phyloP scores from a whole-genome alignment of 2,113 vertebrate genomes.

The Neolamprologus longior region DNA sequence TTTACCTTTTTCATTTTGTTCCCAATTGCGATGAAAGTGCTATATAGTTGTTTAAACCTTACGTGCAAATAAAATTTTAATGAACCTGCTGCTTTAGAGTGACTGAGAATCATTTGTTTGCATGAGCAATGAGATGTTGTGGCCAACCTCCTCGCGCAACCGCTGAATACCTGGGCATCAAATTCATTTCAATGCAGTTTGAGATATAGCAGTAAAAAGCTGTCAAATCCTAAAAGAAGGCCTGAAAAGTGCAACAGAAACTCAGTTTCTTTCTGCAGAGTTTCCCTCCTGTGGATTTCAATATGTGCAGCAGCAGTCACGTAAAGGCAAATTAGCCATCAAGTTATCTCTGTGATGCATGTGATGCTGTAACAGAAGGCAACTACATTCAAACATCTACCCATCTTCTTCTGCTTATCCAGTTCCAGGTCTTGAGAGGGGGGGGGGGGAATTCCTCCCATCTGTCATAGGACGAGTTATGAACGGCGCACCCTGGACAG shows the following conservation, averaged over 20 bases:
- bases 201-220: neutral
- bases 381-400: neutral
- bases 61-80: neutral
- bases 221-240: neutral
- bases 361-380: neutral
- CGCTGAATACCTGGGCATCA: neutral
- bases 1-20: neutral
- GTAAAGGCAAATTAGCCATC: neutral
- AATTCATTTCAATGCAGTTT: neutral
- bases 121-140: neutral
- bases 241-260: neutral
- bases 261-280: neutral
- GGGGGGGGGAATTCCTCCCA: neutral
- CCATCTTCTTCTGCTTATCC: neutral
- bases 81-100: neutral
- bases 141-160: neutral
- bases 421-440: neutral
- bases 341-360: neutral
- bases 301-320: neutral
- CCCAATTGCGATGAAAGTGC: neutral
- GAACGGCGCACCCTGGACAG: neutral
- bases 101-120: neutral
- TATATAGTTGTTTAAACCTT: neutral
- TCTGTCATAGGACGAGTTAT: neutral
- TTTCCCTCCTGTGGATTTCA: neutral